Conservation (phyloP, 2,797 vertebrate species). For the Xerus rutilus region DNA sequence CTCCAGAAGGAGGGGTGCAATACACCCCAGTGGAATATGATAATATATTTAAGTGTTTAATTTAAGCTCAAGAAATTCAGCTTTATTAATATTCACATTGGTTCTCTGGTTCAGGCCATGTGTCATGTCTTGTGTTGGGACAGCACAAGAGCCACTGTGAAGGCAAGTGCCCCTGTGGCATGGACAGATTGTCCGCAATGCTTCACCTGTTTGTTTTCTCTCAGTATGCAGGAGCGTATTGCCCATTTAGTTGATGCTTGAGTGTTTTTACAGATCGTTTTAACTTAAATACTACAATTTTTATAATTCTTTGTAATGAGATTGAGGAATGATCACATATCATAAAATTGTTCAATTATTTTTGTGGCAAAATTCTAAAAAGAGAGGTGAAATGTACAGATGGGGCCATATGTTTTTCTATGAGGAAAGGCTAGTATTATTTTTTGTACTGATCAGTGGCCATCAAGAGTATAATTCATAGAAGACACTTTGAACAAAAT, state of each 20-base stretch:
- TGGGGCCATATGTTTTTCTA: background rate
- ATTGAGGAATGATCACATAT: background rate
- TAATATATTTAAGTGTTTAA: background rate
- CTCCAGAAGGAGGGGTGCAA: background rate
- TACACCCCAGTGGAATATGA: background rate
- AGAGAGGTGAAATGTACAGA: background rate
- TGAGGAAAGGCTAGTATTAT: background rate
- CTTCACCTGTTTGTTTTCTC: background rate
- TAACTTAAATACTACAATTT: background rate
- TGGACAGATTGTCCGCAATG: accelerated
- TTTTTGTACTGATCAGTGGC: background rate
- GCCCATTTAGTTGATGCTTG: background rate
- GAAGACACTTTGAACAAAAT: background rate
- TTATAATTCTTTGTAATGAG: background rate
- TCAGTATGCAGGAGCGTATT: background rate
- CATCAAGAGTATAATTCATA: background rate
- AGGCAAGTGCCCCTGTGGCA: too few relatives aligned
- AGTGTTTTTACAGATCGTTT: background rate
- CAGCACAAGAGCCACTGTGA: background rate
- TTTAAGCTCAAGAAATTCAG: background rate
- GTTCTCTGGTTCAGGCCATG: background rate
- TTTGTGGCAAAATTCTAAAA: background rate
- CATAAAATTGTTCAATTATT: background rate
- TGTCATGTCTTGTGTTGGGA: background rate
- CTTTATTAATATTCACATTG: background rate